Percentiles rank a stretch among this genome's conserved stretches.
Evolutionary conservation across 2,797 vertebrate species (phyloP).

Genomic region (Sebastes alutus): DNA sequence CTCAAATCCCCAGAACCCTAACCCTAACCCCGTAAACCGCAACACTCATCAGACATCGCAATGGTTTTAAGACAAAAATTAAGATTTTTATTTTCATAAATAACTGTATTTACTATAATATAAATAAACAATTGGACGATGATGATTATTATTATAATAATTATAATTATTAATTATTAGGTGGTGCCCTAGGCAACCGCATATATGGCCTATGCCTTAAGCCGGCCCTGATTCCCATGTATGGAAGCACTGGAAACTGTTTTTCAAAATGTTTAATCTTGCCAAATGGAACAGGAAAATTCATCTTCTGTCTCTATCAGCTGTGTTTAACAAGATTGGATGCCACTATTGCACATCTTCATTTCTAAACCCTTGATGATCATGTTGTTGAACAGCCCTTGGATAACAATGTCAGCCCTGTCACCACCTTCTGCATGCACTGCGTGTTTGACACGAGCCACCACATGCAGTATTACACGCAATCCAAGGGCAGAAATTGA

Average conservation of each 20-base stretch:
- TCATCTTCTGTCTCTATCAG: neutral
- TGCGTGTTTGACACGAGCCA: neutral
- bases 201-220: too few relatives aligned
- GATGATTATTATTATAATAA: too few relatives aligned
- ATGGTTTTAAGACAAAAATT: too few relatives aligned
- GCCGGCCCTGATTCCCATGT: too few relatives aligned
- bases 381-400: neutral
- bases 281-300: neutral
- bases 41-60: too few relatives aligned
- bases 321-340: neutral
- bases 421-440: constrained; percentile 1
- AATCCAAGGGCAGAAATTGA: constrained; percentile 20
- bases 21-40: too few relatives aligned
- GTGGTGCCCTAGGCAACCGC: fast-evolving
- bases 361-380: neutral
- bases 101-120: too few relatives aligned
- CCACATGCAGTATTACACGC: constrained; percentile 11
- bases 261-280: neutral
- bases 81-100: too few relatives aligned
- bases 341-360: neutral
- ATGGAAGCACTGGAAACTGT: too few relatives aligned
- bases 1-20: too few relatives aligned
- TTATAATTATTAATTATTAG: too few relatives aligned
- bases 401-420: constrained; percentile 41
- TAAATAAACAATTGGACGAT: too few relatives aligned